Evolutionary conservation across 1,140 invertebrate genomes (phyloP).

Genomic region (Agrilus planipennis): DNA sequence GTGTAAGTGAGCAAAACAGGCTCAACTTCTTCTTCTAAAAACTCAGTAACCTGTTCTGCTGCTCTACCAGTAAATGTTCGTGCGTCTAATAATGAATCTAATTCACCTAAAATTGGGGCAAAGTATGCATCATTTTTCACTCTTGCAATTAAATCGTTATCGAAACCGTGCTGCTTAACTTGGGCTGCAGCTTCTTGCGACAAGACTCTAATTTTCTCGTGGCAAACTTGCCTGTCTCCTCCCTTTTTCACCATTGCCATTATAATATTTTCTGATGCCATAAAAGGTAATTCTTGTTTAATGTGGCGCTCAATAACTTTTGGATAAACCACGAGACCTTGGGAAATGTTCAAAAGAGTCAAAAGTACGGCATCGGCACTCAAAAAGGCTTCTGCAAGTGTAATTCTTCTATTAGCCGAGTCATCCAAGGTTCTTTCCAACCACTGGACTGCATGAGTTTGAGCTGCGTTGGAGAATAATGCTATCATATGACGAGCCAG

Average conservation of each 20-base stretch:
- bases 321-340: slow-evolving; percentile 89
- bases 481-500: slow-evolving; percentile 85
- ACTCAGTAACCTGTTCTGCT: slow-evolving; percentile 73
- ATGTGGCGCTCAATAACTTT: slow-evolving; percentile 82
- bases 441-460: slow-evolving; percentile 90
- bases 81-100: slow-evolving; percentile 70
- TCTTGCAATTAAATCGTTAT: slow-evolving; percentile 84
- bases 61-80: slow-evolving; percentile 81
- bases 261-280: slow-evolving; percentile 94
- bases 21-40: slow-evolving; percentile 64
- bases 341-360: slow-evolving; percentile 83
- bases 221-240: slow-evolving; percentile 86
- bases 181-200: slow-evolving; percentile 81
- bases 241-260: slow-evolving; percentile 95
- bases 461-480: slow-evolving; percentile 67
- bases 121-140: slow-evolving; percentile 76
- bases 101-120: slow-evolving; percentile 60
- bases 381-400: slow-evolving; percentile 86
- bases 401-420: slow-evolving; percentile 87
- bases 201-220: slow-evolving; percentile 88
- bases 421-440: slow-evolving; percentile 96
- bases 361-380: slow-evolving; percentile 81
- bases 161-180: slow-evolving; percentile 79
- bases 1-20: slow-evolving; percentile 62
- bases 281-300: slow-evolving; percentile 88